A percentile compares a stretch with the other conserved stretches of the same genome.
Evolutionary conservation across 1,140 invertebrate species (phyloP).

Genomic region (Drosophila navojoa): DNA sequence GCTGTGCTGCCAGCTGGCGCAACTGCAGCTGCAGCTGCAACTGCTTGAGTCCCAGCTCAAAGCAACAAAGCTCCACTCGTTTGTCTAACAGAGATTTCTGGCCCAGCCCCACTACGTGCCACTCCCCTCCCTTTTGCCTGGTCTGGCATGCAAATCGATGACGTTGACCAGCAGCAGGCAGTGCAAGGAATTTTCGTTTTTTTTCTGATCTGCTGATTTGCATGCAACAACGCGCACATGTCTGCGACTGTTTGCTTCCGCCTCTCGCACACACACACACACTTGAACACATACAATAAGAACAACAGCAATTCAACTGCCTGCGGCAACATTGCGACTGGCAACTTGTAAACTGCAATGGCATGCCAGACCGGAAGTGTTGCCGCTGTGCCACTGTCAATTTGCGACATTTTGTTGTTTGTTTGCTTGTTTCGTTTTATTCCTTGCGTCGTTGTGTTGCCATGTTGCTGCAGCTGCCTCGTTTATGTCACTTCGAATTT

Average conservation of each 20-base stretch:
- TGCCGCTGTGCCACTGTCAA: constrained; percentile 58
- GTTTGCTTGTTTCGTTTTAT: not conserved
- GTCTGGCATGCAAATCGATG: constrained; percentile 51
- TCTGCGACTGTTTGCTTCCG: constrained; percentile 37
- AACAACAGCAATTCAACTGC: constrained; percentile 13
- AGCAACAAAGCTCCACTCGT: constrained; percentile 14
- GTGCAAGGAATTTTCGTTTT: constrained; percentile 35
- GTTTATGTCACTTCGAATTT: constrained; percentile 47
- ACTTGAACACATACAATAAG: not conserved
- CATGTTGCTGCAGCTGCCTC: constrained; percentile 25
- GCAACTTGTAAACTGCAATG: constrained; percentile 36
- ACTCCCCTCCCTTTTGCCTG: not conserved
- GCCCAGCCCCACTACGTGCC: not conserved
- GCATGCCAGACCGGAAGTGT: constrained; percentile 65
- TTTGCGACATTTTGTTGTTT: constrained; percentile 51
- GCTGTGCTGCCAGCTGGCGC: constrained; percentile 12
- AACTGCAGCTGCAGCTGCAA: constrained; percentile 19
- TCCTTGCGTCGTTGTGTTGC: not conserved
- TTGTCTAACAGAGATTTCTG: constrained; percentile 32
- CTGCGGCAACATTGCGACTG: constrained; percentile 29
- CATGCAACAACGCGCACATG: constrained; percentile 54
- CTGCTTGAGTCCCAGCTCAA: constrained; percentile 4
- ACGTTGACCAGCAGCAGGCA: constrained; percentile 26
- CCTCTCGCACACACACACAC: constrained; percentile 1
- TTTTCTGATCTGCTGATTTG: constrained; percentile 47